Conservation (phyloP, 2,797 vertebrate species). For the Hyperoplus immaculatus region DNA sequence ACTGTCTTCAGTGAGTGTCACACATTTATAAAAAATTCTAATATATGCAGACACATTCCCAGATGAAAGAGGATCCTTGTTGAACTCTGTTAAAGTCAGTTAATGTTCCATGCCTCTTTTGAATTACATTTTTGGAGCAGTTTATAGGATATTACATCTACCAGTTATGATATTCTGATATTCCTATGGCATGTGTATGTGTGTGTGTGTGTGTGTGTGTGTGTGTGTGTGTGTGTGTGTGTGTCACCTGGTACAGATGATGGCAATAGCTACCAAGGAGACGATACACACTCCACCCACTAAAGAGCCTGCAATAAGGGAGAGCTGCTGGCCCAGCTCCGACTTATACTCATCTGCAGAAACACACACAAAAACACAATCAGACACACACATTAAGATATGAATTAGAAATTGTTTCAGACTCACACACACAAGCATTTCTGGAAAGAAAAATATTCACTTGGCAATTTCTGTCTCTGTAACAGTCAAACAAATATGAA, state of each 20-base stretch:
- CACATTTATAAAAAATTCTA: not conserved
- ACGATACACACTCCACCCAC: constrained; percentile 94
- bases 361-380: constrained; percentile 40
- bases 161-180: not conserved
- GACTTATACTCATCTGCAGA: constrained; percentile 95
- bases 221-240: not conserved
- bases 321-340: constrained; percentile 94
- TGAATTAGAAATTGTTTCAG: constrained; percentile 23
- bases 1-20: not conserved
- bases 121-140: not conserved
- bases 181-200: not conserved
- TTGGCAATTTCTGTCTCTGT: constrained; percentile 25
- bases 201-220: not conserved
- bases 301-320: constrained; percentile 93
- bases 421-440: constrained; percentile 28
- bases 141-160: not conserved
- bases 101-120: not conserved
- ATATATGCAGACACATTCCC: not conserved
- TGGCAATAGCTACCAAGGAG: constrained; percentile 92
- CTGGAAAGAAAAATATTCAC: constrained; percentile 32
- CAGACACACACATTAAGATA: constrained; percentile 3
- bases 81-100: not conserved
- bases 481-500: constrained; percentile 33
- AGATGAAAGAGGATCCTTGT: not conserved
- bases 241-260: constrained; percentile 94